A percentile compares a stretch with the other conserved stretches of the same genome.
Conservation (phyloP, 2,888 invertebrate species). For the Acanthococcus lagerstroemiae region DNA sequence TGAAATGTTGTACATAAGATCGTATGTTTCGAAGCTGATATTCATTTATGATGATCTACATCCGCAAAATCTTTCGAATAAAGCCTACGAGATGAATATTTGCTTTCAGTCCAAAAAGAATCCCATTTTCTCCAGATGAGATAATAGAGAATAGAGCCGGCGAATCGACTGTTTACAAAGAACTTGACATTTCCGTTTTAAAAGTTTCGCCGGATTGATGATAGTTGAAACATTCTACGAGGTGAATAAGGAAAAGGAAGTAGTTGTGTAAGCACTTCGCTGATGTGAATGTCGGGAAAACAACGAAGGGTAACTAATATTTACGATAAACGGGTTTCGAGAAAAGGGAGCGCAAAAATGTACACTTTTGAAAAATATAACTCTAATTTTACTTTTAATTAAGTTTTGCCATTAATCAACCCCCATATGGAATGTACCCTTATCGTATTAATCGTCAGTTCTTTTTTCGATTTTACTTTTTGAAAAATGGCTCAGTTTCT, state of each 20-base stretch:
- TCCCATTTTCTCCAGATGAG: no score
- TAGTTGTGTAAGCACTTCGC: slow-evolving; percentile 13
- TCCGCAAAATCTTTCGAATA: no score
- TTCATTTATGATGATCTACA: no score
- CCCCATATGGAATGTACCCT: slow-evolving; percentile 24
- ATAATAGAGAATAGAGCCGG: no score
- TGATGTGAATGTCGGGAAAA: slow-evolving; percentile 19
- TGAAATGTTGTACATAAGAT: no score
- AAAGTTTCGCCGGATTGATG: slow-evolving; percentile 14
- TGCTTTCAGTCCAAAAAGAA: no score
- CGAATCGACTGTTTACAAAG: slow-evolving; percentile 20
- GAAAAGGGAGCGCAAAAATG: slow-evolving; percentile 5
- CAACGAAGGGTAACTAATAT: slow-evolving; percentile 27
- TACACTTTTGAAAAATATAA: slow-evolving; percentile 27
- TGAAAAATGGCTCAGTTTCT: slow-evolving; percentile 12
- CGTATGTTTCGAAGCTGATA: no score
- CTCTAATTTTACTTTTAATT: slow-evolving; percentile 27
- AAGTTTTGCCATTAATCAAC: slow-evolving; percentile 26
- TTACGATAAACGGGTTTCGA: slow-evolving; percentile 14
- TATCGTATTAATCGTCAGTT: slow-evolving; percentile 15
- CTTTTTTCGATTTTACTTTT: slow-evolving; percentile 11
- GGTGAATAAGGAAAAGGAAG: slow-evolving; percentile 21
- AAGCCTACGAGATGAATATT: no score
- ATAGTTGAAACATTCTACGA: slow-evolving; percentile 21
- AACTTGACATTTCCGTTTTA: slow-evolving; percentile 26